Evolutionary conservation across 53 echinoderm and acorn worm genomes (phyloP).

Genomic region (Hippasteria phrygiana): DNA sequence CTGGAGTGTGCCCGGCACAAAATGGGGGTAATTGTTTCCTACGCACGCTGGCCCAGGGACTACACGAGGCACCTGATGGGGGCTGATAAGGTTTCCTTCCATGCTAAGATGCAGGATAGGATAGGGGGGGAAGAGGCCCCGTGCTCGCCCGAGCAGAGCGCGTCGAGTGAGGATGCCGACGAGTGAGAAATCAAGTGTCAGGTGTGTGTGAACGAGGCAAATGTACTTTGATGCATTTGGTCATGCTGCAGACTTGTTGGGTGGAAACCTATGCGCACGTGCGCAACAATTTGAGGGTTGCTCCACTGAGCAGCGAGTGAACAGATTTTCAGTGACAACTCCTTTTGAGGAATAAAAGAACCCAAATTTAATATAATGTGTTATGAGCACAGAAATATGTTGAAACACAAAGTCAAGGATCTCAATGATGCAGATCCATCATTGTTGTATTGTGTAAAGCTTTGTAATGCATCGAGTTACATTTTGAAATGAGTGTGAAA

Average conservation of each 20-base stretch:
- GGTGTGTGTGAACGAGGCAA: conserved; percentile 13
- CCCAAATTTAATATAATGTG: too few relatives aligned
- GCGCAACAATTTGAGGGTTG: too few relatives aligned
- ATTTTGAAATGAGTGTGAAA: too few relatives aligned
- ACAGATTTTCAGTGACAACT: too few relatives aligned
- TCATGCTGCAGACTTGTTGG: background rate
- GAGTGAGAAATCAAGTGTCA: conserved; percentile 31
- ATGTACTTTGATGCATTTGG: conserved; percentile 10
- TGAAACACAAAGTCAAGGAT: too few relatives aligned
- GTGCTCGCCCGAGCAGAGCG: background rate
- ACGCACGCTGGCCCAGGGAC: background rate
- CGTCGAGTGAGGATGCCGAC: conserved; percentile 8
- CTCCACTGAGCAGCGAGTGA: too few relatives aligned
- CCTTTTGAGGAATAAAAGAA: too few relatives aligned
- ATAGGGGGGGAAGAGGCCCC: background rate
- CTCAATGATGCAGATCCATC: too few relatives aligned
- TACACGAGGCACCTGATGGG: conserved; percentile 31
- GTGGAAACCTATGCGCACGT: too few relatives aligned
- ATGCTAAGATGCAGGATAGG: conserved; percentile 18
- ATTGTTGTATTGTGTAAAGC: too few relatives aligned
- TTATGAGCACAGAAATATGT: too few relatives aligned
- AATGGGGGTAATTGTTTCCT: conserved; percentile 46
- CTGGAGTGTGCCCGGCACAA: conserved; percentile 5
- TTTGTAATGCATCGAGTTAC: too few relatives aligned
- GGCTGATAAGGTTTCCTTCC: conserved; percentile 41